Evolutionary conservation across 2,888 invertebrate genomes (phyloP), one percentile per base, ranked within the genome.

Genomic region (Eumacrocentrus americanus): DNA sequence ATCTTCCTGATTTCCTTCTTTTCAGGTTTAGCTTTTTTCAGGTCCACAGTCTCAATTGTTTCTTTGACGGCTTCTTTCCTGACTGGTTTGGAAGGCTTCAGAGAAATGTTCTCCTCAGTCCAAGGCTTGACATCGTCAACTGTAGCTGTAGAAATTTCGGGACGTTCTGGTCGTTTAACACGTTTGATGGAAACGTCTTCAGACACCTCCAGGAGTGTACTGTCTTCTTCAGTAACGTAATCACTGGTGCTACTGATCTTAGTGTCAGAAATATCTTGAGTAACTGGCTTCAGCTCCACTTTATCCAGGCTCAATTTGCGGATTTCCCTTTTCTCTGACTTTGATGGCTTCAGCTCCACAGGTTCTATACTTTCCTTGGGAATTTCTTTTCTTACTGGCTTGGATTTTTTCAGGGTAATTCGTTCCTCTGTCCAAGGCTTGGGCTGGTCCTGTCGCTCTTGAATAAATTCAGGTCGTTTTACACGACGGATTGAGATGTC

Each of bases 341-440:
- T 87, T 0, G 88, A 83, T 1, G 87, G 87, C 67, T 85, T 83
- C 67, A 88, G 73, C 6, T 70, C 69, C 0, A 77, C 65, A 37
- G 73, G 67, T 53, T 76, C 75, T 0, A 77, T 1, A 2, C 68
- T 68, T 47, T 79, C 76, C 56, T 74, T 74, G 0, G 65, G 67
- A 18, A 72, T 58, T 54, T 75, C 74, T 57, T 68, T 75, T 12
- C 63, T 70, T 37, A 73, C 69, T 9, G 72, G 73, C 51, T 69
- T 70, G 1, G 75, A 64, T 61, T 70, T 78, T 60, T 79, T 79
- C 51, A 81, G 42, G 1, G 67, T 70, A 14, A 81, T 68, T 52
- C 69, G 73, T 59, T 81, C 80, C 59, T 81, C 74, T 0, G 76
- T 78, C 80, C 81, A 81, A 22, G 81, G 77, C 38, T 71, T 54